Evolutionary conservation across 2,888 invertebrate genomes (phyloP).

Genomic region (Rhyacophila evoluta): DNA sequence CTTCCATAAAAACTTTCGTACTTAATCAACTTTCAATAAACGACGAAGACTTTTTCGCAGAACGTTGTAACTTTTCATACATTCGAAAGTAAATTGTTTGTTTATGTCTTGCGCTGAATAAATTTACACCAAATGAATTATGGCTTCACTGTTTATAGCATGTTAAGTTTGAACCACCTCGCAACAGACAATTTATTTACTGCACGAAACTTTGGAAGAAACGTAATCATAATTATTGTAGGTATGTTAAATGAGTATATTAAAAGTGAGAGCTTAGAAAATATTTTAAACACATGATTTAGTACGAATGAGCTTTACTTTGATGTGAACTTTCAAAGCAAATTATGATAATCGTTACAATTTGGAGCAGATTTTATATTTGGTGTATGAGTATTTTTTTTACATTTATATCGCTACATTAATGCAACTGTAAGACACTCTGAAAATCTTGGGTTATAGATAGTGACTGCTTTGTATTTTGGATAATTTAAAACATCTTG

Average conservation of each 20-base stretch:
- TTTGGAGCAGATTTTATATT: too few species aligned
- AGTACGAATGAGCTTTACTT: not conserved
- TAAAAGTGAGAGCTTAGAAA: not conserved
- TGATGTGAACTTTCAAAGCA: too few species aligned
- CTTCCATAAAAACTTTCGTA: not conserved
- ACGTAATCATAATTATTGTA: not conserved
- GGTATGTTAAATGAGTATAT: not conserved
- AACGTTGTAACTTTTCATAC: not conserved
- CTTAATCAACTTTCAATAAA: constrained; percentile 2
- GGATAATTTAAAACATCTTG: too few species aligned
- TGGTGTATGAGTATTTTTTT: too few species aligned
- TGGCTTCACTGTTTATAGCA: not conserved
- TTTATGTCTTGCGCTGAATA: not conserved
- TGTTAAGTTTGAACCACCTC: constrained; percentile 6
- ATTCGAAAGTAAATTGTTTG: constrained; percentile 14
- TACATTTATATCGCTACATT: too few species aligned
- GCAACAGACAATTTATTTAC: constrained; percentile 19
- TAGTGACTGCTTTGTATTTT: too few species aligned
- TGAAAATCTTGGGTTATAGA: too few species aligned
- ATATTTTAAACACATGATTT: not conserved
- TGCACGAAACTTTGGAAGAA: not conserved
- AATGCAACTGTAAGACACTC: too few species aligned
- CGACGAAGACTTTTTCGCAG: not conserved
- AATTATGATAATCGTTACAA: too few species aligned
- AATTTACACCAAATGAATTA: not conserved